phyloP scores from a whole-genome alignment of 1,140 invertebrate species.

The Drosophila lini region DNA sequence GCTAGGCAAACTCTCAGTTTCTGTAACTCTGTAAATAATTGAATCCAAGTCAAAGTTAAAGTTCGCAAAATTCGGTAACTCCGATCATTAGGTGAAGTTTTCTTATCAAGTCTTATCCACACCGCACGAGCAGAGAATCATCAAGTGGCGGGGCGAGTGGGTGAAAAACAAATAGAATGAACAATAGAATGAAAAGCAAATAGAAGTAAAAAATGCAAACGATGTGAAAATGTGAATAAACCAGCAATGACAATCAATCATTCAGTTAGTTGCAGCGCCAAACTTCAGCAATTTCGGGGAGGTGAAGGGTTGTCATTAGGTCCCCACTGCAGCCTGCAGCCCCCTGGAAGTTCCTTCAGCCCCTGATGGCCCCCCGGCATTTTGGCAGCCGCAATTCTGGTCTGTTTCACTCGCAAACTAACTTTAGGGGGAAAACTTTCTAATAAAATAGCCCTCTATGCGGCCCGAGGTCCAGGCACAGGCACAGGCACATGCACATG shows the following conservation, averaged over 20 bases:
- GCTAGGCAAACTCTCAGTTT: neutral
- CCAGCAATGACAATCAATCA: constrained; percentile 79
- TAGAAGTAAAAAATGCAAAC: constrained; percentile 48
- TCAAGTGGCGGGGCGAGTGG: constrained; percentile 35
- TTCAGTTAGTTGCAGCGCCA: constrained; percentile 63
- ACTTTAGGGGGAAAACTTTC: constrained; percentile 73
- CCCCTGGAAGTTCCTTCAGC: constrained; percentile 58
- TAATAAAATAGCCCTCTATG: constrained; percentile 76
- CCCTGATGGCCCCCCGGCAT: constrained; percentile 44
- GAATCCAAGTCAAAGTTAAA: constrained; percentile 31
- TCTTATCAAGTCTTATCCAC: constrained; percentile 54
- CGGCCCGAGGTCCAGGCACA: constrained; percentile 35
- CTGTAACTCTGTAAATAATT: constrained; percentile 34
- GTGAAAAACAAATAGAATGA: constrained; percentile 24
- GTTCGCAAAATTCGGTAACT: constrained; percentile 35
- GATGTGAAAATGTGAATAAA: constrained; percentile 63
- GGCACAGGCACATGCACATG: neutral
- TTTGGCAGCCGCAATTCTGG: constrained; percentile 67
- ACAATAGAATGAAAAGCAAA: too few species aligned
- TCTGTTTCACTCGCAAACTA: constrained; percentile 71
- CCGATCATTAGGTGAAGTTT: constrained; percentile 55
- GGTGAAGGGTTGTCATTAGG: constrained; percentile 19
- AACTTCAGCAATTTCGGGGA: constrained; percentile 68
- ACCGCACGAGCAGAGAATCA: constrained; percentile 24
- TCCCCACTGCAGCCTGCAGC: constrained; percentile 14